Conservation (phyloP, 92 coral and sea anemone genomes). For the Palythoa grandiflora region DNA sequence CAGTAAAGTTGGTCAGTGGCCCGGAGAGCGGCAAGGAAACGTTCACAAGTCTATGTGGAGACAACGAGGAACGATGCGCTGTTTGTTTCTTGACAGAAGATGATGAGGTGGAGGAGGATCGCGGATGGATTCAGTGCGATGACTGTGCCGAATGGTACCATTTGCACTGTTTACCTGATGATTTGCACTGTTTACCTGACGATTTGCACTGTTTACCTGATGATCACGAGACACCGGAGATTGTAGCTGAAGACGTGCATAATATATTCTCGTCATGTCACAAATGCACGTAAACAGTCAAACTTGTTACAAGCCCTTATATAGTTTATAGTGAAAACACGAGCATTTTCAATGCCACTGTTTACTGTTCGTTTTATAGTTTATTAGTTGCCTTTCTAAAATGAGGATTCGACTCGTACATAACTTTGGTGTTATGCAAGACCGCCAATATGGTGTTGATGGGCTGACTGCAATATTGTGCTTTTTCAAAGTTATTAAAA, state of each 20-base stretch:
- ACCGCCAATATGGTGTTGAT: conserved; percentile 38
- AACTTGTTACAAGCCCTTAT: conserved; percentile 39
- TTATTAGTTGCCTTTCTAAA: conserved; percentile 41
- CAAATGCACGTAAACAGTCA: conserved; percentile 45
- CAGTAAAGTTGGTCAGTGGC: too few species aligned
- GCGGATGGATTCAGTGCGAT: conserved; percentile 42
- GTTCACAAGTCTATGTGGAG: conserved; percentile 39
- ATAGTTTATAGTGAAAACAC: conserved; percentile 39
- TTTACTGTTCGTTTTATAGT: conserved; percentile 28
- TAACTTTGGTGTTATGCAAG: conserved; percentile 47
- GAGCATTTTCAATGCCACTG: conserved; percentile 43
- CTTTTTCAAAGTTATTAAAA: conserved; percentile 36
- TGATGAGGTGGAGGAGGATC: conserved; percentile 48
- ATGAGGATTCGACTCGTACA: conserved; percentile 30
- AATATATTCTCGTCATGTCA: conserved; percentile 30
- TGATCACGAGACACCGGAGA: conserved; percentile 33
- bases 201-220: too few species aligned
- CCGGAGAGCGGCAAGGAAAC: conserved; percentile 26
- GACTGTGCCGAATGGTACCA: conserved; percentile 49
- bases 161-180: conserved; percentile 42
- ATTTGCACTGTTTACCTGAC: conserved; percentile 40
- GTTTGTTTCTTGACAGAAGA: conserved; percentile 43
- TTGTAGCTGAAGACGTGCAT: conserved; percentile 24
- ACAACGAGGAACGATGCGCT: conserved; percentile 40
- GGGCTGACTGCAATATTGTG: conserved; percentile 41